Evolutionary conservation across 2,797 vertebrate species (phyloP).

Genomic region (Sphenopsis melanotis): DNA sequence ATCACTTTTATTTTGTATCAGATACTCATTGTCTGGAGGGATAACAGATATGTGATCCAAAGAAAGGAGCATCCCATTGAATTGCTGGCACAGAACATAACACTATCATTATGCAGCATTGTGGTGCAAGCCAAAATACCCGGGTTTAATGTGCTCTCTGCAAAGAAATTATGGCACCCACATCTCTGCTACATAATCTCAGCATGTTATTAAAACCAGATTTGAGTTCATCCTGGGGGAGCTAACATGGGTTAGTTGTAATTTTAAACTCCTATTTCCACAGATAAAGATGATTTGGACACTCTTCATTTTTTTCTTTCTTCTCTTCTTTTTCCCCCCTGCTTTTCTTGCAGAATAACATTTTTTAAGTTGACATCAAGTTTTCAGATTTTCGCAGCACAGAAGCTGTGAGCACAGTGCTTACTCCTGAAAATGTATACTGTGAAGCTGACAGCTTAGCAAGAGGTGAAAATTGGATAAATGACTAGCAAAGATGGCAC

Average conservation of each 20-base stretch:
- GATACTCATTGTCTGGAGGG: slow-evolving; percentile 65
- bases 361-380: not conserved
- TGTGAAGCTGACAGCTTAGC: not conserved
- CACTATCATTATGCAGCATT: not conserved
- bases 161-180: slow-evolving; percentile 1
- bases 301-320: not conserved
- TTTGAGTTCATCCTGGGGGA: not conserved
- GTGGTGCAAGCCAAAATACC: slow-evolving; percentile 51
- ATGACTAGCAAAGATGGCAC: not conserved
- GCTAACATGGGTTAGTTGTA: not conserved
- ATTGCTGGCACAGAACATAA: slow-evolving; percentile 50
- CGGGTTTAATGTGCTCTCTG: not conserved
- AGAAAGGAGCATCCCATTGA: slow-evolving; percentile 48
- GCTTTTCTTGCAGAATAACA: not conserved
- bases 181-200: not conserved
- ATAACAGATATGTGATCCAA: slow-evolving; percentile 54
- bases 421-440: not conserved
- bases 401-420: not conserved
- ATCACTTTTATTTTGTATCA: slow-evolving; percentile 74
- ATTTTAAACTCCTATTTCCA: slow-evolving; percentile 17
- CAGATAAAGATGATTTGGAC: not conserved
- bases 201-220: slow-evolving; percentile 14
- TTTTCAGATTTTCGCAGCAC: not conserved
- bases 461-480: slow-evolving; percentile 7
- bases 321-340: fast-evolving